phyloP scores from a whole-genome alignment of 23 tunicate species.

The Clavelina lepadiformis region DNA sequence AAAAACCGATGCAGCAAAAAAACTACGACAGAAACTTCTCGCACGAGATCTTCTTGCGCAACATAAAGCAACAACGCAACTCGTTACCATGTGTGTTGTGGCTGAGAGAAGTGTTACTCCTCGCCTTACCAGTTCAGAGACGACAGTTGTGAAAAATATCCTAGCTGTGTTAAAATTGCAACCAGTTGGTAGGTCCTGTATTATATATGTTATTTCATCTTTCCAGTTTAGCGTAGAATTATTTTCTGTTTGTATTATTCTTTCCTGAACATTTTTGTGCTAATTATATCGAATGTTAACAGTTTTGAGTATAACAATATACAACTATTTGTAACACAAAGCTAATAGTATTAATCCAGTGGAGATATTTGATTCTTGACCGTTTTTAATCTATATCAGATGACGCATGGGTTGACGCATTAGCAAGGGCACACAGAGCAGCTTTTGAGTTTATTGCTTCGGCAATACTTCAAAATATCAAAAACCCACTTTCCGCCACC shows the following conservation, averaged over 20 bases:
- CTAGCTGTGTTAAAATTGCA: conserved; percentile 6
- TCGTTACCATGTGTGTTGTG: neutral
- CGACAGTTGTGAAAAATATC: conserved; percentile 11
- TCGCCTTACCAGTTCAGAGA: conserved; percentile 5
- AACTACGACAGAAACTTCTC: conserved; percentile 3
- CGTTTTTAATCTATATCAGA: too few species aligned
- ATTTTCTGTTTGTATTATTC: too few species aligned
- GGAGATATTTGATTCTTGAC: too few species aligned
- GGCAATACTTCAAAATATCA: conserved; percentile 33
- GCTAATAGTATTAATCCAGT: too few species aligned
- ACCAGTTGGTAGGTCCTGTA: conserved; percentile 2
- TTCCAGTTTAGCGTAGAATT: too few species aligned
- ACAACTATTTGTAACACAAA: too few species aligned
- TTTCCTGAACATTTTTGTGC: too few species aligned
- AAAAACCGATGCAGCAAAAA: conserved; percentile 8
- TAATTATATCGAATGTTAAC: too few species aligned
- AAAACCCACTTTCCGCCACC: conserved; percentile 23
- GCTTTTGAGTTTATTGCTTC: conserved; percentile 19
- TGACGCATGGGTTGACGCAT: neutral
- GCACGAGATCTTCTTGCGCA: conserved; percentile 20
- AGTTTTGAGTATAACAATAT: too few species aligned
- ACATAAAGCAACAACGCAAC: conserved; percentile 6
- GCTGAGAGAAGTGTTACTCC: conserved; percentile 13
- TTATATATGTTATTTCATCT: neutral
- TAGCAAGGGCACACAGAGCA: conserved; percentile 1